Percentiles rank a stretch among this genome's conserved stretches.
phyloP scores from a whole-genome alignment of 2,797 vertebrate species.

The Dipus sagitta region DNA sequence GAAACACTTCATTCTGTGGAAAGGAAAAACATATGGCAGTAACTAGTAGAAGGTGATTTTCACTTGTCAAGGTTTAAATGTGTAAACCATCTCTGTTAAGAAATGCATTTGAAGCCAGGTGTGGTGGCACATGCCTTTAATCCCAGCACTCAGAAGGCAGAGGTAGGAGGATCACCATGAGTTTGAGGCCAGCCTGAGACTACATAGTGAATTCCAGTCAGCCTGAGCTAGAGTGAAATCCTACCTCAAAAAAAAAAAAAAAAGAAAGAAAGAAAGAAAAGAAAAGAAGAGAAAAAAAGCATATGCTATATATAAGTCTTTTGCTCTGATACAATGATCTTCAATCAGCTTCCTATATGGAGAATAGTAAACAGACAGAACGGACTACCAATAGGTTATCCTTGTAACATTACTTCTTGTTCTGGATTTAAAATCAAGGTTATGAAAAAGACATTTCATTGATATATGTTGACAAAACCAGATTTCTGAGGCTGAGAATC shows the following conservation, averaged over 20 bases:
- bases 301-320: neutral
- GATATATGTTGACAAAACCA: constrained; percentile 17
- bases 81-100: neutral
- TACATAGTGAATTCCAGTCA: too few species aligned
- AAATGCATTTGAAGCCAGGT: neutral
- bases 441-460: constrained; percentile 41
- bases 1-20: neutral
- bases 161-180: too few species aligned
- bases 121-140: too few species aligned
- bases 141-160: too few species aligned
- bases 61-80: neutral
- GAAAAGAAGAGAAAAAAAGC: too few species aligned
- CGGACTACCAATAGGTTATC: neutral
- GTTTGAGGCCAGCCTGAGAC: too few species aligned
- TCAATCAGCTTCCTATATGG: neutral
- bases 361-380: neutral
- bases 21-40: neutral
- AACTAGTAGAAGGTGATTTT: neutral
- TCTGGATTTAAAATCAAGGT: constrained; percentile 30
- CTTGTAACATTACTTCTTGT: neutral
- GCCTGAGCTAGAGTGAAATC: too few species aligned
- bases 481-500: constrained; percentile 42
- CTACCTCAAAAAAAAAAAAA: too few species aligned
- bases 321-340: neutral
- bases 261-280: too few species aligned